A percentile compares a stretch with the other conserved stretches of the same genome.
phyloP scores from a whole-genome alignment of 2,113 vertebrate genomes.

The Oreochromis niloticus region DNA sequence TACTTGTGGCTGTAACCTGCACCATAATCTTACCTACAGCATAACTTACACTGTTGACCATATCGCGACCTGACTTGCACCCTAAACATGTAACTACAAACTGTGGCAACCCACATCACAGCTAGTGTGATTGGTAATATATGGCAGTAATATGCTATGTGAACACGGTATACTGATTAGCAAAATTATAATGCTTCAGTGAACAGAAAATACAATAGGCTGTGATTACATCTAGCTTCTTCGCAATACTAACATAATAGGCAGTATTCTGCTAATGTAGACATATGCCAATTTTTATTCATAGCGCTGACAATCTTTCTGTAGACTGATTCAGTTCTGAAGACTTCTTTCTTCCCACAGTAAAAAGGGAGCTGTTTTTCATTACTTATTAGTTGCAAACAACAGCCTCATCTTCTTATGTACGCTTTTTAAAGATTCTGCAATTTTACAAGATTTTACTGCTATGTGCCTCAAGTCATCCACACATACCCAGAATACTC shows the following conservation, averaged over 20 bases:
- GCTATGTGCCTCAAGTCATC: background rate
- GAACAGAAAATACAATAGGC: background rate
- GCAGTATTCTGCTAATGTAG: background rate
- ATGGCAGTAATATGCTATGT: background rate
- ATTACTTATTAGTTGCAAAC: background rate
- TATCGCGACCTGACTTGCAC: background rate
- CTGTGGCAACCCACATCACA: background rate
- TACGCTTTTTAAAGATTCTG: background rate
- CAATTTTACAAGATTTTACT: background rate
- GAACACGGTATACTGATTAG: background rate
- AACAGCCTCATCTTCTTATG: background rate
- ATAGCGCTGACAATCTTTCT: background rate
- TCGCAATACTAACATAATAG: background rate
- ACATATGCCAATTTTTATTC: background rate
- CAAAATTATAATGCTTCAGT: background rate
- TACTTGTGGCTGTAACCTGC: background rate
- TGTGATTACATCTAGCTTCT: background rate
- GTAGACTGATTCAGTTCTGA: background rate
- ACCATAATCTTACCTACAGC: background rate
- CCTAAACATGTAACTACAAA: background rate
- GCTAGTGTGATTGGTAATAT: background rate
- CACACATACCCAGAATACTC: background rate
- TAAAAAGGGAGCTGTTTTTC: background rate
- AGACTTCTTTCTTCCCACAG: background rate
- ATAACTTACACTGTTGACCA: background rate